A percentile compares a stretch with the other conserved stretches of the same genome.
Conservation (phyloP, 2,888 invertebrate genomes). For the Frankliniella intonsa region DNA sequence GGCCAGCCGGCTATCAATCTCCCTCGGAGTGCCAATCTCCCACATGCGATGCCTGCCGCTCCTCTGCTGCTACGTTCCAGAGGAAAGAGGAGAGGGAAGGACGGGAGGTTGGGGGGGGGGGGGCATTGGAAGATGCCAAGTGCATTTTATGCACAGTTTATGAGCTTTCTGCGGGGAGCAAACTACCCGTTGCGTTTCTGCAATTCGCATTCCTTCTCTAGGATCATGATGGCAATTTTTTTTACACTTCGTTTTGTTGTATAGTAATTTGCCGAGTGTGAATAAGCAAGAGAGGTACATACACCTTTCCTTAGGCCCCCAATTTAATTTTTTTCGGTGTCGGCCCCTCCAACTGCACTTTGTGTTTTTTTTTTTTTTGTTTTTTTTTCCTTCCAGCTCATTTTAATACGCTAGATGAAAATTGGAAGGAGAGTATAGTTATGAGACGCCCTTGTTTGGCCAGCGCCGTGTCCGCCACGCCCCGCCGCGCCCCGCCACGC, state of each 20-base stretch:
- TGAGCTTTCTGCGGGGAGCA: neutral
- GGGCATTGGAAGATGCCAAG: neutral
- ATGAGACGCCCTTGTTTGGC: neutral
- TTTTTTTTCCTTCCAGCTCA: neutral
- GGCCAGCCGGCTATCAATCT: no score
- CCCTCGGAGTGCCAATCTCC: neutral
- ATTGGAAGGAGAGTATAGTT: neutral
- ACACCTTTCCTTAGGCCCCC: no score
- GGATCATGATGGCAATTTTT: neutral
- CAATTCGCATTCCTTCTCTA: neutral
- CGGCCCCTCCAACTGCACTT: no score
- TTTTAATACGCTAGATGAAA: neutral
- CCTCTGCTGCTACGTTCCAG: no score
- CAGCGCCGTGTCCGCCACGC: neutral
- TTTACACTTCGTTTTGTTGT: neutral
- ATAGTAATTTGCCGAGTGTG: neutral
- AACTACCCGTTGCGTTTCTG: neutral
- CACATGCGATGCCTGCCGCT: neutral
- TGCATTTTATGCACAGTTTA: neutral
- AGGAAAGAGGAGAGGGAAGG: no score
- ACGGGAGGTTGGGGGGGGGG: no score
- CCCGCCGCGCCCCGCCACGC: neutral
- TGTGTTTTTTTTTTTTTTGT: neutral
- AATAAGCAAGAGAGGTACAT: no score
- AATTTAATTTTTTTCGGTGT: no score